Evolutionary conservation across 2,113 vertebrate genomes (phyloP), one percentile per base, ranked within the genome.

Genomic region (Panurus biarmicus): DNA sequence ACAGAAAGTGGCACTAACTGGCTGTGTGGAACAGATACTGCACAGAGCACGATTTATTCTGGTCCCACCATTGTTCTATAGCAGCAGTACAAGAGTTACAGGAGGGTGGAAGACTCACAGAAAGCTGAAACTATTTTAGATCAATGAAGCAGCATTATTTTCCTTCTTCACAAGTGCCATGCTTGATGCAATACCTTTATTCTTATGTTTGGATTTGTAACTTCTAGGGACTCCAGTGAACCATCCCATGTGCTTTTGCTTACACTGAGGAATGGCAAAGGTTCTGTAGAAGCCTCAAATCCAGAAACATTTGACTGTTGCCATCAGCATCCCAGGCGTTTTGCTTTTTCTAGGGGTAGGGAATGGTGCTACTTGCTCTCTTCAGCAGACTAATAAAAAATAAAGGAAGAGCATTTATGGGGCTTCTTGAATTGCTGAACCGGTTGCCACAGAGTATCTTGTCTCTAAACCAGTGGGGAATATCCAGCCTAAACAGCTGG

Each of bases 401-500:
- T 70, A 58, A 77, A 58, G 40, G n/a, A 94, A 54, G 45, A 66
- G 11, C 1, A 0, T 69, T 90, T 79, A 61, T 28, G 67, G 74
- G 38, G 36, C 31, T 62, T 65, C 28, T 38, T 71, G 78, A 81
- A 69, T 64, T 85, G 48, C 25, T 92, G 78, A 92, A 54, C 70
- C 36, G 77, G 61, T 31, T 87, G 62, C 71, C 50, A 85, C 33
- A 12, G 74, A 87, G 71, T 64, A 85, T 54, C 71, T 89, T 69
- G 42, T 62, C 71, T 85, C 67, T 87, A 51, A 85, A 90, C 23
- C 6, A 6, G 58, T 80, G 69, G 82, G 71, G 87, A 62, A 77
- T 73, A 82, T 9, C 60, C 58, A 58, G 87, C 77, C 40, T 62
- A 91, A 79, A 70, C 90, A 95, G 94, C 85, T 95, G 95, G 82